Base-by-base conservation (phyloP, 2,888 invertebrate species). In the Temnothorax ravouxi region DNA sequence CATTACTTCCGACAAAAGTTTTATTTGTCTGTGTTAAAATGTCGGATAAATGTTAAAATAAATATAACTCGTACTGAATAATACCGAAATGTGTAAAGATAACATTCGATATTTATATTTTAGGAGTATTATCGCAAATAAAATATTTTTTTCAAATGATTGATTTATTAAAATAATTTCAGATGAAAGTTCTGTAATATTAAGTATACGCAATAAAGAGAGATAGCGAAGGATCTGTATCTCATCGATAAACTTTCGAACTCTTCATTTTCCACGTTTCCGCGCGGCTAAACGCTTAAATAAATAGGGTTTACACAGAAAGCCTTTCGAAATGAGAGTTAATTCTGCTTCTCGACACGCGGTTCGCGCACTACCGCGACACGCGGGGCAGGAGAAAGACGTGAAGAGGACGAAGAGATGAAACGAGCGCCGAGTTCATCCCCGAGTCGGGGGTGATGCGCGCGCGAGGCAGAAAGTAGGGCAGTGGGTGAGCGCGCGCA, bases 401-500 rank as follows among this genome's bases (percentile, higher is more conserved):
- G 38, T 1, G 76, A 66, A 66, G 66, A 76, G 76, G 67, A n/a
- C 67, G 67, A 77, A 77, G 76, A 77, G 76, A 66, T 76, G 66
- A 76, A 52, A 41, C 52, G 47, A 38, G 52, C 74, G 18, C 15
- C 25, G 54, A 77, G 67, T 29, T 69, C 11, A 29, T 29, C 54
- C 74, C 79, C 86, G 83, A 84, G 87, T 77, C 66, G 41, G 85
- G 71, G 88, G 90, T 90, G 50, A 62, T 61, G 62, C 52, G 67
- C 83, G 76, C 62, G 83, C 56, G 66, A 67, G 50, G 77, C 38
- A 44, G 80, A 84, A 88, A 89, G 89, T 94, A 92, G 94, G 94
- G 89, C 94, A 94, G 92, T 93, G 92, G 94, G 93, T 93, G 93
- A 93, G 94, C 92, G 91, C 89, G 92, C 91, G 79, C 71, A 59